Conservation (phyloP, 2,888 invertebrate genomes). For the Polydrusus cervinus region DNA sequence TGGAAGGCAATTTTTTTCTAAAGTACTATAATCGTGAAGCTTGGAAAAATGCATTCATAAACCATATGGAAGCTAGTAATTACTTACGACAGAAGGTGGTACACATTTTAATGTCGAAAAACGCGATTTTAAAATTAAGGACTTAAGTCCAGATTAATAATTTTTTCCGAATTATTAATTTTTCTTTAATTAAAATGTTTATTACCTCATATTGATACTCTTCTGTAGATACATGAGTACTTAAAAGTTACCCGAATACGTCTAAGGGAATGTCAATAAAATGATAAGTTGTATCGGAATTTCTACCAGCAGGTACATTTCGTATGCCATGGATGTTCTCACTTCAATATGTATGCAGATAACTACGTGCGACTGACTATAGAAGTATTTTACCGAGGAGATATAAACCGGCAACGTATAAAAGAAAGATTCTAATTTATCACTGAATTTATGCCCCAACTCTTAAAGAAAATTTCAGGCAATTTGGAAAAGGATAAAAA, state of each 20-base stretch:
- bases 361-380: slow-evolving; percentile 51
- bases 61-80: no score
- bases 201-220: no score
- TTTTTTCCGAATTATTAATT: background rate
- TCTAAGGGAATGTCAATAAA: slow-evolving; percentile 37
- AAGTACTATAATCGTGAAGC: no score
- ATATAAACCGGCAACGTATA: slow-evolving; percentile 48
- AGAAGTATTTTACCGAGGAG: slow-evolving; percentile 33
- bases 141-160: no score
- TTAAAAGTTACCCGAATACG: background rate
- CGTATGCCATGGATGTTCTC: slow-evolving; percentile 51
- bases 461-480: slow-evolving; percentile 8
- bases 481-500: slow-evolving; percentile 2
- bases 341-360: slow-evolving; percentile 54
- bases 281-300: slow-evolving; percentile 51
- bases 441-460: slow-evolving; percentile 26
- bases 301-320: slow-evolving; percentile 37
- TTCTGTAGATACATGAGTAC: no score
- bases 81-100: no score
- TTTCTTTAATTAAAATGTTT: background rate
- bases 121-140: no score
- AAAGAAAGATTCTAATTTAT: slow-evolving; percentile 39
- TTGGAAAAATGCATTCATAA: no score
- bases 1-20: no score
- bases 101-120: no score